Conservation (phyloP, 2,888 invertebrate genomes). For the Chymomyza caudatula region DNA sequence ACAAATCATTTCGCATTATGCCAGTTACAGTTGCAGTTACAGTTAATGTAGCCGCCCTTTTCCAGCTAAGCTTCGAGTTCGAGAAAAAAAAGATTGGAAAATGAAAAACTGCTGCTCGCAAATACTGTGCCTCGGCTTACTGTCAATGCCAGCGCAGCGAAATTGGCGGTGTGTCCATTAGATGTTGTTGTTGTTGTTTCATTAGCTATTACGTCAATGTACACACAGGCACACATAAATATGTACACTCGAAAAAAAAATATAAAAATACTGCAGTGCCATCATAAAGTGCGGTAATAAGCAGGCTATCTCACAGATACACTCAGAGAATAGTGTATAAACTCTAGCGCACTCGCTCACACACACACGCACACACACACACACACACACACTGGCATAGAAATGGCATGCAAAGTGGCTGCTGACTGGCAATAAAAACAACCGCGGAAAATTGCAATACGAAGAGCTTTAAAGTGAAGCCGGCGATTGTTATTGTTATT, state of each 20-base stretch:
- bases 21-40: too few relatives aligned
- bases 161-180: too few relatives aligned
- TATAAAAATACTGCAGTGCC: slow-evolving; percentile 51
- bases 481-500: slow-evolving; percentile 35
- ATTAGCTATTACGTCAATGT: slow-evolving; percentile 60
- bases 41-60: too few relatives aligned
- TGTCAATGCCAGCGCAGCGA: too few relatives aligned
- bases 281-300: slow-evolving; percentile 60
- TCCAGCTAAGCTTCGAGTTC: too few relatives aligned
- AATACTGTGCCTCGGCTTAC: too few relatives aligned
- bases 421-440: slow-evolving; percentile 30
- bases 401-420: slow-evolving; percentile 22
- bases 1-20: too few relatives aligned
- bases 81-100: too few relatives aligned
- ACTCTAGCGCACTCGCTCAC: background rate
- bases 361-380: background rate
- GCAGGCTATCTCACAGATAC: slow-evolving; percentile 40
- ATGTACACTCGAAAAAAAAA: slow-evolving; percentile 5
- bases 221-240: slow-evolving; percentile 25
- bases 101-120: too few relatives aligned
- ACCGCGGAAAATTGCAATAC: slow-evolving; percentile 28
- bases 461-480: slow-evolving; percentile 11
- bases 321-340: background rate
- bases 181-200: slow-evolving; percentile 4
- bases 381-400: background rate